Conservation (phyloP, 2,797 vertebrate species). For the Clarias pachynema region DNA sequence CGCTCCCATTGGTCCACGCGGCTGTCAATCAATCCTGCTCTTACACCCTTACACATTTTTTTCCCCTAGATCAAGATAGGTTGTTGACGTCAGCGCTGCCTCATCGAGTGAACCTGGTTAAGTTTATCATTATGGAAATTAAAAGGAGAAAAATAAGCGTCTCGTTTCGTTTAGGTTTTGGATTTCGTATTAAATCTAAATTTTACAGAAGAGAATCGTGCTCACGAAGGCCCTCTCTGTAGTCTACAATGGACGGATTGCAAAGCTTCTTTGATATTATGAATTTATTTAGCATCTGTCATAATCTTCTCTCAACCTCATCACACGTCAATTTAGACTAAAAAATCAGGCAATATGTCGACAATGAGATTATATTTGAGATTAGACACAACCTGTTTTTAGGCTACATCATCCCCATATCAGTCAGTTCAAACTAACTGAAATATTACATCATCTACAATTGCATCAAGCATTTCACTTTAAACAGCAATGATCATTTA, state of each 20-base stretch:
- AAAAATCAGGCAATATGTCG: not conserved
- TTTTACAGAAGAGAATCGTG: not conserved
- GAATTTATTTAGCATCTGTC: slow-evolving; percentile 4
- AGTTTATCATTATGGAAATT: slow-evolving; percentile 61
- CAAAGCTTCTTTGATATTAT: slow-evolving; percentile 23
- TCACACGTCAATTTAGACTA: not conserved
- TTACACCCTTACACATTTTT: slow-evolving; percentile 25
- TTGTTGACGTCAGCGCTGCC: slow-evolving; percentile 69
- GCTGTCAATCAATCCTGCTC: slow-evolving; percentile 62
- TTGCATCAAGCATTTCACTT: not conserved
- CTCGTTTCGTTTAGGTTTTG: not conserved
- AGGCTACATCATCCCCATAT: not conserved
- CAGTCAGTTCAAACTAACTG: not conserved
- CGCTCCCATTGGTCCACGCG: slow-evolving; percentile 66
- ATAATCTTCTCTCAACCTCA: slow-evolving; percentile 2
- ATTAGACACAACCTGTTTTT: not conserved
- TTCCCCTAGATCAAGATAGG: slow-evolving; percentile 70
- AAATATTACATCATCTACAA: not conserved
- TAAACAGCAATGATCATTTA: not conserved
- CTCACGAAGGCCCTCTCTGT: not conserved
- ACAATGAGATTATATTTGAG: not conserved
- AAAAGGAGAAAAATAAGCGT: not conserved
- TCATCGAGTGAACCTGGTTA: slow-evolving; percentile 62
- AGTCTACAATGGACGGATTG: not conserved
- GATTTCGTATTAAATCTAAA: not conserved